Evolutionary conservation across 2,888 invertebrate genomes (phyloP).

Genomic region (Ornithoptera priamus): DNA sequence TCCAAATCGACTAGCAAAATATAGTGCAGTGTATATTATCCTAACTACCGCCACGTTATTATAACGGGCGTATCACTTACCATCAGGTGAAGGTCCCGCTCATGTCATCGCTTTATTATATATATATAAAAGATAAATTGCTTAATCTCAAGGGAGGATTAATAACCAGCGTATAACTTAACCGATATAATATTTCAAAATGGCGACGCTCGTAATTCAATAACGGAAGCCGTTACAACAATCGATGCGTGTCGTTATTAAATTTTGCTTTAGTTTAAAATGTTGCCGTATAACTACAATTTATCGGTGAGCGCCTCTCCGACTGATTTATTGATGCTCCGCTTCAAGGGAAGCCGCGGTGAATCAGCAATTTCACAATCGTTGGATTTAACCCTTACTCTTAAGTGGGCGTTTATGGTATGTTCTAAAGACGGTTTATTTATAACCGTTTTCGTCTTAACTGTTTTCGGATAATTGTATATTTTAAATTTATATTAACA

Average conservation of each 20-base stretch:
- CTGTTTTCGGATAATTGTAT: neutral
- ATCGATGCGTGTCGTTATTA: slow-evolving; percentile 77
- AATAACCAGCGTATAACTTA: slow-evolving; percentile 44
- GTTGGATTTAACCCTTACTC: slow-evolving; percentile 40
- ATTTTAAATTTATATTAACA: neutral
- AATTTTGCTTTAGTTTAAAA: slow-evolving; percentile 73
- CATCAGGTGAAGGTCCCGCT: too few species aligned
- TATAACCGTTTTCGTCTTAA: neutral
- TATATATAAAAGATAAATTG: neutral
- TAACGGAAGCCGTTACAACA: slow-evolving; percentile 69
- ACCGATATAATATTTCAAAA: slow-evolving; percentile 48
- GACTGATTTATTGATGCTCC: slow-evolving; percentile 57
- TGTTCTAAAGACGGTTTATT: slow-evolving; percentile 15
- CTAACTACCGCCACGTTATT: too few species aligned
- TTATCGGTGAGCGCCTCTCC: slow-evolving; percentile 51
- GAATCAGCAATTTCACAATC: slow-evolving; percentile 57
- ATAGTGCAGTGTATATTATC: too few species aligned
- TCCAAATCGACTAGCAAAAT: too few species aligned
- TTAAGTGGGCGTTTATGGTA: slow-evolving; percentile 29
- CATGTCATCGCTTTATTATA: too few species aligned
- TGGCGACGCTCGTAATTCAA: slow-evolving; percentile 59
- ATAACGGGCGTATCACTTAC: too few species aligned
- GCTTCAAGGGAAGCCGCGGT: slow-evolving; percentile 54
- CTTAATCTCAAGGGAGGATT: neutral
- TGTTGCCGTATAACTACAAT: slow-evolving; percentile 71